Percentiles rank a stretch among this genome's conserved stretches.
Evolutionary conservation across 2,888 invertebrate species (phyloP).

Genomic region (Tholera decimalis): DNA sequence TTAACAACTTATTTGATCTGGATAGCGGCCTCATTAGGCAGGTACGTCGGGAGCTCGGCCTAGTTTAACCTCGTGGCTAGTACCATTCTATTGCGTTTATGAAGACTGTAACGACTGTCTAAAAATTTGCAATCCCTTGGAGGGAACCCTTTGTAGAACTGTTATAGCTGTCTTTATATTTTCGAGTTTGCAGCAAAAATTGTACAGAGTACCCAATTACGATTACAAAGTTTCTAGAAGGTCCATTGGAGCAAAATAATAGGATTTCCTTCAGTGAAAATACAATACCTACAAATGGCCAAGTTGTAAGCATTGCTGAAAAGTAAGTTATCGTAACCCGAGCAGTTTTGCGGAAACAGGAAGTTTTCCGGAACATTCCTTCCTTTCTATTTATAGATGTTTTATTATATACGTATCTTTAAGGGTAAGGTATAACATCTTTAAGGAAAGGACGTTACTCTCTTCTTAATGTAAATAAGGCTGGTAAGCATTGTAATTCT

Average conservation of each 20-base stretch:
- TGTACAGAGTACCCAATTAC: slow-evolving; percentile 39
- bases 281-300: slow-evolving; percentile 35
- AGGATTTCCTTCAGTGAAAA: slow-evolving; percentile 34
- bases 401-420: slow-evolving; percentile 36
- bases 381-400: slow-evolving; percentile 12
- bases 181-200: slow-evolving; percentile 32
- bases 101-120: slow-evolving; percentile 24
- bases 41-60: slow-evolving; percentile 41
- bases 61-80: slow-evolving; percentile 23
- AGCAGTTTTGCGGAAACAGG: slow-evolving; percentile 27
- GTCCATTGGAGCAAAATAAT: slow-evolving; percentile 44
- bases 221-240: slow-evolving; percentile 41
- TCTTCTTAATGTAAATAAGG: slow-evolving; percentile 1
- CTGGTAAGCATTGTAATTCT: neutral
- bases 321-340: slow-evolving; percentile 46
- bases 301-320: slow-evolving; percentile 46
- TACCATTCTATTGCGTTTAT: slow-evolving; percentile 30
- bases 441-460: too few species aligned
- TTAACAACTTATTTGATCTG: slow-evolving; percentile 40
- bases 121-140: slow-evolving; percentile 35
- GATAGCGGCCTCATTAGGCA: slow-evolving; percentile 35
- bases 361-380: slow-evolving; percentile 31
- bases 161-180: slow-evolving; percentile 39
- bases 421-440: slow-evolving; percentile 13
- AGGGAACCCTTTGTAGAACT: slow-evolving; percentile 38